Base-by-base conservation (phyloP, 2,113 vertebrate genomes). In the Ellobius talpinus region DNA sequence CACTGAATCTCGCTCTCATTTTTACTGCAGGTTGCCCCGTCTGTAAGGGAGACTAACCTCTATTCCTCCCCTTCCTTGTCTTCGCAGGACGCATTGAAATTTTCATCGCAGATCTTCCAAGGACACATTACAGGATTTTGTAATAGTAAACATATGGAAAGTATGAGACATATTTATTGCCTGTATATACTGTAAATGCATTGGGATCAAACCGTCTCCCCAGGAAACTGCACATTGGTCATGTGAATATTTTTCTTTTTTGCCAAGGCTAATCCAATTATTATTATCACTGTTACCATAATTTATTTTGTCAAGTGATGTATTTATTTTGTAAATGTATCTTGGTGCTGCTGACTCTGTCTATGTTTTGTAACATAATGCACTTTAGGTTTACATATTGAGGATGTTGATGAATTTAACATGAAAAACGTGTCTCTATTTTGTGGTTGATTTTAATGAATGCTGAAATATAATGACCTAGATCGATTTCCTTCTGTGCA, bases 251-350 rank as follows among this genome's bases (percentile, higher is more conserved):
- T 58, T 91, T 92, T 93, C 77, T 97, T 95, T 96, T 97, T 97
- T 8, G 96, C 97, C 98, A 97, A 98, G 97, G 98, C 98, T 98
- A 98, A 97, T 97, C 97, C 98, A 98, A 97, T 98, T 98, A 98
- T 98, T 98, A 97, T 98, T 98, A 98, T 98, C 98, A 97, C 98
- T 98, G 97, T 98, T 98, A 98, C 97, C 97, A 97, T 99, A 99
- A 99, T 99, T 99, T 99, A 99, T 99, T 99, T 99, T 98, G 98
- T 99, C 98, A 99, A 99, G 98, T 97, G 97, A 98, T 99, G 97
- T 99, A 99, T 99, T 99, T 99, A 99, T 99, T 99, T 99, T 99
- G 98, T 99, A 99, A 99, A 99, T 99, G 95, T 99, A 99, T 99
- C 98, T 98, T 98, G 98, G 99, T 99, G 99, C 99, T 99, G 99